A percentile compares a stretch with the other conserved stretches of the same genome.
Conservation (phyloP, 2,888 invertebrate species). For the Scaptomyza tumidula region DNA sequence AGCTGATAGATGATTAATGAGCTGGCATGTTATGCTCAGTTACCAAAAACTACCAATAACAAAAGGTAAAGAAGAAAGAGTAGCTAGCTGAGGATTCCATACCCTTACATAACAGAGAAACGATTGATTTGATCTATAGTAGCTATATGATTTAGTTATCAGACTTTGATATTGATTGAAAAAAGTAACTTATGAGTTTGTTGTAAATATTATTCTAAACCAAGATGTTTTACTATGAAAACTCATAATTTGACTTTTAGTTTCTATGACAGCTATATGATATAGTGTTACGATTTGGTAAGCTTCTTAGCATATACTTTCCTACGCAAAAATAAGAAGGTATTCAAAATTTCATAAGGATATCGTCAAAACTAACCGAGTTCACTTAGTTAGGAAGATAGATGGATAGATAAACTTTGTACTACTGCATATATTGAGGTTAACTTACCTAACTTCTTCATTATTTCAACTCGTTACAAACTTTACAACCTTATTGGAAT, state of each 20-base stretch:
- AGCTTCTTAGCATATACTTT: background rate
- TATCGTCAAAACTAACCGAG: background rate
- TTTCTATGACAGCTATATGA: background rate
- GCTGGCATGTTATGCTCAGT: conserved; percentile 54
- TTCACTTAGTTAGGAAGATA: background rate
- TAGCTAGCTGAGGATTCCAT: background rate
- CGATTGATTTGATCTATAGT: background rate
- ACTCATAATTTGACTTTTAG: background rate
- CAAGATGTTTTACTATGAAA: too few relatives aligned
- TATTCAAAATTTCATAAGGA: background rate
- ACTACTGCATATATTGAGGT: background rate
- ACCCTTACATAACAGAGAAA: background rate
- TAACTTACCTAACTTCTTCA: background rate
- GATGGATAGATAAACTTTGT: background rate
- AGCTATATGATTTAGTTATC: too few relatives aligned
- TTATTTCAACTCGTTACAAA: background rate
- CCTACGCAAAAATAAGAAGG: background rate
- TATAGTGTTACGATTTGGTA: background rate
- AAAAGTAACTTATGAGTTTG: too few relatives aligned
- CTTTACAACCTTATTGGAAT: background rate
- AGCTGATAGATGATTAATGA: conserved; percentile 79
- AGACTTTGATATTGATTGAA: too few relatives aligned
- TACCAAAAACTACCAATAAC: conserved; percentile 25
- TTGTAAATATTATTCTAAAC: too few relatives aligned
- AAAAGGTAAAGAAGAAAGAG: background rate